Conservation (phyloP, 2,888 invertebrate species). For the Acanthacorydalis orientalis region DNA sequence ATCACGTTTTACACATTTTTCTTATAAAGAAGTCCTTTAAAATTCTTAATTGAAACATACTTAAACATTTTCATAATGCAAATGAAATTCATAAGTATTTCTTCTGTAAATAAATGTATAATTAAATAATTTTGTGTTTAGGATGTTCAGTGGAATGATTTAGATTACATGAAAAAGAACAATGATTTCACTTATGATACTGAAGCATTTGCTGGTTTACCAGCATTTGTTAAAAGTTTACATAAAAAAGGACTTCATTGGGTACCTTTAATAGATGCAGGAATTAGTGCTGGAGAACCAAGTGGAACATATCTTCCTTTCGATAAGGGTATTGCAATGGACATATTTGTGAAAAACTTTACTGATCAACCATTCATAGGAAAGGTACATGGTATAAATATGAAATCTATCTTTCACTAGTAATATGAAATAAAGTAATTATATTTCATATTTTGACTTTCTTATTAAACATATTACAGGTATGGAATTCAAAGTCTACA, state of each 20-base stretch:
- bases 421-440: background rate
- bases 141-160: constrained; percentile 74
- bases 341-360: constrained; percentile 57
- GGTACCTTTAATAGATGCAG: constrained; percentile 58
- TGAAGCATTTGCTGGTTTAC: constrained; percentile 41
- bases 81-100: background rate
- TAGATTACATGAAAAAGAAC: constrained; percentile 64
- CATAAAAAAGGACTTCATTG: constrained; percentile 60
- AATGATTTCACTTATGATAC: constrained; percentile 66
- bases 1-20: too few species aligned
- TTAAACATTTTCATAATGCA: too few species aligned
- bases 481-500: constrained; percentile 54
- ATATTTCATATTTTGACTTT: background rate
- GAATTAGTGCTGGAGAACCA: constrained; percentile 50
- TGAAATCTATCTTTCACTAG: constrained; percentile 7
- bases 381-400: constrained; percentile 33
- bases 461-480: constrained; percentile 22
- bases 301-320: constrained; percentile 55
- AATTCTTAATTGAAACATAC: too few species aligned
- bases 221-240: constrained; percentile 48
- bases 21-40: too few species aligned
- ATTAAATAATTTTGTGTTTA: constrained; percentile 16
- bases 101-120: background rate
- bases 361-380: constrained; percentile 49
- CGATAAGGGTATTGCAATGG: constrained; percentile 53